Conservation (phyloP, 2,888 invertebrate genomes). For the Hydriomena furcata region DNA sequence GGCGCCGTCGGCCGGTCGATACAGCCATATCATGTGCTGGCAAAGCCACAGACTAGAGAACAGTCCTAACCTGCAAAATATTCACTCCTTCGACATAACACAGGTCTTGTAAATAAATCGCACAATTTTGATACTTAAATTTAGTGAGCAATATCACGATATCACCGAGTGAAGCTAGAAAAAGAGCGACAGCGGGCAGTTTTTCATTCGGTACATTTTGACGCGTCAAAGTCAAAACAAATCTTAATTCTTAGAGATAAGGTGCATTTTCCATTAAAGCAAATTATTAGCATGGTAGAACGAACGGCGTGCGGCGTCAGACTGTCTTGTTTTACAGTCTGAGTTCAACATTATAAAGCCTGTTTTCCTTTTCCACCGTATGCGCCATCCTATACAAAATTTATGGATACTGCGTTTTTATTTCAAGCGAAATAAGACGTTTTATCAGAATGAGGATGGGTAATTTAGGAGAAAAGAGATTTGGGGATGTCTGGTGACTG, state of each 20-base stretch:
- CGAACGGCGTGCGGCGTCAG: slow-evolving; percentile 77
- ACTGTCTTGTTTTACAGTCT: slow-evolving; percentile 76
- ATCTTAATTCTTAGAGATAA: not conserved
- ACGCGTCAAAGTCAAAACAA: not conserved
- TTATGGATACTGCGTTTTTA: slow-evolving; percentile 30
- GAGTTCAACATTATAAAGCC: slow-evolving; percentile 47
- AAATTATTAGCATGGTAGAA: not conserved
- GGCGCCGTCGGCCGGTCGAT: slow-evolving; percentile 72
- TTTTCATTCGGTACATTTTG: not conserved
- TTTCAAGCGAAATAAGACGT: slow-evolving; percentile 43
- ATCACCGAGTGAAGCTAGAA: too few species aligned
- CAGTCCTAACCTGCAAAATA: not conserved
- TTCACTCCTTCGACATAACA: slow-evolving; percentile 8
- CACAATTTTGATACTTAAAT: slow-evolving; percentile 5
- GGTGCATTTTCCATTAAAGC: slow-evolving; percentile 2
- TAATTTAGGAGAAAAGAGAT: slow-evolving; percentile 29
- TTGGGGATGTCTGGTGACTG: slow-evolving; percentile 21
- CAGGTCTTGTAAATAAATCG: not conserved
- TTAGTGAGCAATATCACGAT: too few species aligned
- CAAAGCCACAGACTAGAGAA: slow-evolving; percentile 12
- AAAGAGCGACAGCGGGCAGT: not conserved
- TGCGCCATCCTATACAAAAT: slow-evolving; percentile 40
- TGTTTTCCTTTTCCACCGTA: slow-evolving; percentile 47
- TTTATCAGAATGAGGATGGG: slow-evolving; percentile 29
- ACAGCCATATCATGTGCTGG: slow-evolving; percentile 69